A percentile compares a stretch with the other conserved stretches of the same genome.
Conservation (phyloP, 2,888 invertebrate genomes). For the Drosophila sordidula region DNA sequence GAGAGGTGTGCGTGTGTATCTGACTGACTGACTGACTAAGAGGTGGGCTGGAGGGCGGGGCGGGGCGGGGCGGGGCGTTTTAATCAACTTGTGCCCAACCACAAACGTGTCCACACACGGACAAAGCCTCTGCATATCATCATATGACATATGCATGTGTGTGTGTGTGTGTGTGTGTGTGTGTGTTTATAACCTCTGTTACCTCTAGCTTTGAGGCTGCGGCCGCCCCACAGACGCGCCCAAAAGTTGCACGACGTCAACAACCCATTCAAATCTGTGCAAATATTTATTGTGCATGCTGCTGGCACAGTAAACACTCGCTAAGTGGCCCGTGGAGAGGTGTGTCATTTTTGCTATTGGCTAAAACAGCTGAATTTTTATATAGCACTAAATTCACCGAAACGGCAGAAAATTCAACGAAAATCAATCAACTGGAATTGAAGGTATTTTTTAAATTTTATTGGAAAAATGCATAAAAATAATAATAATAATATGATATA, state of each 20-base stretch:
- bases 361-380: too few relatives aligned
- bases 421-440: too few relatives aligned
- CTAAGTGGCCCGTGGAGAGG: neutral
- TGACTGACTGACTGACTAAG: conserved; percentile 19
- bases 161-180: conserved; percentile 16
- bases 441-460: too few relatives aligned
- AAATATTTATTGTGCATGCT: conserved; percentile 59
- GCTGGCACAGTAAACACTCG: conserved; percentile 28
- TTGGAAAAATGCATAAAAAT: too few relatives aligned
- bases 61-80: conserved; percentile 17
- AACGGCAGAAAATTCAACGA: neutral
- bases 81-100: conserved; percentile 56
- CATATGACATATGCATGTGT: conserved; percentile 14
- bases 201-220: conserved; percentile 37
- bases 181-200: conserved; percentile 22
- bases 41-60: neutral
- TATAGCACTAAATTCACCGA: neutral
- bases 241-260: conserved; percentile 42
- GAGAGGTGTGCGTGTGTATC: neutral
- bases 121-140: conserved; percentile 22
- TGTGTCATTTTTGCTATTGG: neutral
- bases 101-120: conserved; percentile 28
- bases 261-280: conserved; percentile 58
- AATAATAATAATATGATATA: too few relatives aligned
- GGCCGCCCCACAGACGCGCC: conserved; percentile 33